Evolutionary conservation across 2,888 invertebrate species (phyloP).

Genomic region (Lampropteryx suffumata): DNA sequence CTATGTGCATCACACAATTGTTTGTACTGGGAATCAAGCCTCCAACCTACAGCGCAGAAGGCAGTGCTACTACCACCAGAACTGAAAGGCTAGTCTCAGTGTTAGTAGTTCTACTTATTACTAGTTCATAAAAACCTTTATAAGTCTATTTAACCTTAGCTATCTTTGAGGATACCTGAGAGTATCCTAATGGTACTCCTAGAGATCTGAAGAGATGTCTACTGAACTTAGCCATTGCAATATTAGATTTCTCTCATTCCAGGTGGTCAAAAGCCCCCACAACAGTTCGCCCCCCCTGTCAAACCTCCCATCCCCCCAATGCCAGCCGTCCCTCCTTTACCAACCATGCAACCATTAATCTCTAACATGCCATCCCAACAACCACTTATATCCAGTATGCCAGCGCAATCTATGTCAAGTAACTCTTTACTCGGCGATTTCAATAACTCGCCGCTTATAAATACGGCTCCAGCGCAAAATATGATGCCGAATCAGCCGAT

Average conservation of each 20-base stretch:
- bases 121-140: too few relatives aligned
- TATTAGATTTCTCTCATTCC: conserved; percentile 14
- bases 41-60: too few relatives aligned
- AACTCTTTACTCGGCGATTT: conserved; percentile 57
- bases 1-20: too few relatives aligned
- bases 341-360: conserved; percentile 45
- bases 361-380: conserved; percentile 45
- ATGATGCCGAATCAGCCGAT: conserved; percentile 27
- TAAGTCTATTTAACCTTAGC: too few relatives aligned
- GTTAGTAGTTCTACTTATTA: too few relatives aligned
- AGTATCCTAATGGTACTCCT: too few relatives aligned
- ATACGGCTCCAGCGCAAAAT: conserved; percentile 10
- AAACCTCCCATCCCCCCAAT: conserved; percentile 70
- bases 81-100: too few relatives aligned
- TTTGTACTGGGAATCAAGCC: too few relatives aligned
- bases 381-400: conserved; percentile 44
- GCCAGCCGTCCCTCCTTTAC: conserved; percentile 46
- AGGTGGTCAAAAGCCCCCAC: conserved; percentile 43
- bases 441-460: conserved; percentile 26
- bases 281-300: conserved; percentile 62
- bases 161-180: too few relatives aligned
- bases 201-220: too few relatives aligned
- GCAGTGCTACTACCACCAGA: too few relatives aligned
- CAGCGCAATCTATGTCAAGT: conserved; percentile 35
- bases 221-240: too few relatives aligned